These are phyloP conservation scores for Orius insidiosus DNA, from an alignment of 1,140 invertebrate species.

Conservation along the genomic window DNA sequence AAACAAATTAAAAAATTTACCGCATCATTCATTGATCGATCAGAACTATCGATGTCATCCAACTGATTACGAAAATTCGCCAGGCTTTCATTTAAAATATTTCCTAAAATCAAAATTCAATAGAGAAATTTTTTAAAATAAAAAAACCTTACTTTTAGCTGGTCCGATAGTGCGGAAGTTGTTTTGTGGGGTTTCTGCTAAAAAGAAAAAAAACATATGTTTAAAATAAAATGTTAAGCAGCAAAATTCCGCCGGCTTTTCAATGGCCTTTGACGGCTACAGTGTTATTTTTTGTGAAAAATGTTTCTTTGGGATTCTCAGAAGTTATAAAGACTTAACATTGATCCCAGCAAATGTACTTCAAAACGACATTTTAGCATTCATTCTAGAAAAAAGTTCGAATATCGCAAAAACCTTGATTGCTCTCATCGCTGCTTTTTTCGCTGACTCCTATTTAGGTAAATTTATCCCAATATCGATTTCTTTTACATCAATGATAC, in stretches of 20 bases:
- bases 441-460: background rate
- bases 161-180: too few species aligned
- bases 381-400: too few species aligned
- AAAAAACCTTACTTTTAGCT: background rate
- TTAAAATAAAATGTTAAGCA: background rate
- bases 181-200: too few species aligned
- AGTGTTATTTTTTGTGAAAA: too few species aligned
- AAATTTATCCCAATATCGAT: background rate
- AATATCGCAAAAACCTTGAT: background rate
- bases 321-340: too few species aligned
- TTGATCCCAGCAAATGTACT: too few species aligned
- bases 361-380: too few species aligned
- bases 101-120: background rate
- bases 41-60: constrained; percentile 10
- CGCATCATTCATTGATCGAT: constrained; percentile 4
- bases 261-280: too few species aligned
- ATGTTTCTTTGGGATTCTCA: too few species aligned
- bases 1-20: background rate
- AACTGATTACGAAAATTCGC: constrained; percentile 12
- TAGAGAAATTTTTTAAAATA: background rate
- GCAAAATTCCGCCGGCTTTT: background rate
- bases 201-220: too few species aligned
- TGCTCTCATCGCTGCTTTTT: background rate
- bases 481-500: too few species aligned
- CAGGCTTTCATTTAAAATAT: constrained; percentile 8